These are phyloP conservation scores for Clupea harengus DNA, from an alignment of 2,113 vertebrate species.

Conservation along the genomic window DNA sequence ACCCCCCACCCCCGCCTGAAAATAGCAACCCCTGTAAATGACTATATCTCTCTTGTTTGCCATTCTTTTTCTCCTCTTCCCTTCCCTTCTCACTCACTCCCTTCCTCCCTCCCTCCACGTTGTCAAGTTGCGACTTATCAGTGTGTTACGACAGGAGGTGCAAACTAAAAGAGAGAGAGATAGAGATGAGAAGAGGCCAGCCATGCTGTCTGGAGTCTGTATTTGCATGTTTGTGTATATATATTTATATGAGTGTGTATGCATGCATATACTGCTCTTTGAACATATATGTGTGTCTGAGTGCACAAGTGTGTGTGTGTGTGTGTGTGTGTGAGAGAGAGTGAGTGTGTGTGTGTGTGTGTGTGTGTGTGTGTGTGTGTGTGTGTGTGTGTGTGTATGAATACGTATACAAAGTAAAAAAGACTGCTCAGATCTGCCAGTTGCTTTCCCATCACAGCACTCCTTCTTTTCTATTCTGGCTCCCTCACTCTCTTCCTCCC, in stretches of 20 bases:
- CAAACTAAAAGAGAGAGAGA: conserved; percentile 57
- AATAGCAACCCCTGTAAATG: conserved; percentile 77
- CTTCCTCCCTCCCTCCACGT: conserved; percentile 50
- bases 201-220: conserved; percentile 35
- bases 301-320: neutral
- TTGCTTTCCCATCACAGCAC: conserved; percentile 42
- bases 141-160: conserved; percentile 61
- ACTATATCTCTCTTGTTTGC: conserved; percentile 73
- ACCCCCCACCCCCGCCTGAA: conserved; percentile 60
- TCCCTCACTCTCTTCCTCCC: conserved; percentile 26
- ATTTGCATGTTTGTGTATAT: conserved; percentile 29
- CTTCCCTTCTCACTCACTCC: neutral
- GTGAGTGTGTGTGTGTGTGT: conserved; percentile 40
- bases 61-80: conserved; percentile 54
- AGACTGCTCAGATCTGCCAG: conserved; percentile 47
- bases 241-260: conserved; percentile 41
- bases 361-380: neutral
- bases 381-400: neutral
- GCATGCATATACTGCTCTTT: conserved; percentile 19
- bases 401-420: conserved; percentile 39
- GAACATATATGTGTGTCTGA: neutral
- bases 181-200: conserved; percentile 49
- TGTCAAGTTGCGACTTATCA: conserved; percentile 68
- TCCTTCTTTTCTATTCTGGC: conserved; percentile 13
- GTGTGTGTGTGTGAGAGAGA: conserved; percentile 33